Conservation (phyloP, 2,797 vertebrate species). For the Rousettus madagascariensis region DNA sequence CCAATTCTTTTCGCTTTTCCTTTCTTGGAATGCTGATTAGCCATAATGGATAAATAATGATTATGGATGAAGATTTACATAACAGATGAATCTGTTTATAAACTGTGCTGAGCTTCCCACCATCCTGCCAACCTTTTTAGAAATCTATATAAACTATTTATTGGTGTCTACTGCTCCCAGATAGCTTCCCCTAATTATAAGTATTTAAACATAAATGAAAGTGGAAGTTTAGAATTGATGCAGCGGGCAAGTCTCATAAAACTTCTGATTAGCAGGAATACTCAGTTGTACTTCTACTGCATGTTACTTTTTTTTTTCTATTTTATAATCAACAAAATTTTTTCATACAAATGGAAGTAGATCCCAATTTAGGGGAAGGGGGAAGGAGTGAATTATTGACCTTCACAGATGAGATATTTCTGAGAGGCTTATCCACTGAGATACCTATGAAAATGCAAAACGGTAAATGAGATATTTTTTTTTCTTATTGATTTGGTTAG, state of each 20-base stretch:
- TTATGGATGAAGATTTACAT: slow-evolving; percentile 61
- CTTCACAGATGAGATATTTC: slow-evolving; percentile 44
- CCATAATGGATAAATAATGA: slow-evolving; percentile 65
- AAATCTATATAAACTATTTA: slow-evolving; percentile 49
- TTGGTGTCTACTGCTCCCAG: slow-evolving; percentile 50
- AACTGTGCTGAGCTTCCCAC: slow-evolving; percentile 30
- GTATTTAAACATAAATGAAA: slow-evolving; percentile 71
- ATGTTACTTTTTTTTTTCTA: slow-evolving; percentile 47
- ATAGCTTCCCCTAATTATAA: slow-evolving; percentile 61
- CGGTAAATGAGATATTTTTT: slow-evolving; percentile 66
- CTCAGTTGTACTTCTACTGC: not conserved
- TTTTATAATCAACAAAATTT: slow-evolving; percentile 48
- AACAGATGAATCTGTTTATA: slow-evolving; percentile 66
- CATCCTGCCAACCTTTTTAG: slow-evolving; percentile 58
- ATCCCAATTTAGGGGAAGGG: not conserved
- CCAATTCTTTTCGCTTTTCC: slow-evolving; percentile 27
- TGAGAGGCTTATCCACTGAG: slow-evolving; percentile 44
- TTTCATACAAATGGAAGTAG: not conserved
- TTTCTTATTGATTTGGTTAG: slow-evolving; percentile 79
- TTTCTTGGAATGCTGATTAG: slow-evolving; percentile 67
- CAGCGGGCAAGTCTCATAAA: slow-evolving; percentile 60
- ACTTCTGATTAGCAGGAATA: slow-evolving; percentile 54
- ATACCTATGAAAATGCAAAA: slow-evolving; percentile 77
- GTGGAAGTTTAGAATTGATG: slow-evolving; percentile 54
- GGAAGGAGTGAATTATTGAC: slow-evolving; percentile 30